Conservation (phyloP, 1,140 invertebrate genomes). For the Hyles vespertilio region DNA sequence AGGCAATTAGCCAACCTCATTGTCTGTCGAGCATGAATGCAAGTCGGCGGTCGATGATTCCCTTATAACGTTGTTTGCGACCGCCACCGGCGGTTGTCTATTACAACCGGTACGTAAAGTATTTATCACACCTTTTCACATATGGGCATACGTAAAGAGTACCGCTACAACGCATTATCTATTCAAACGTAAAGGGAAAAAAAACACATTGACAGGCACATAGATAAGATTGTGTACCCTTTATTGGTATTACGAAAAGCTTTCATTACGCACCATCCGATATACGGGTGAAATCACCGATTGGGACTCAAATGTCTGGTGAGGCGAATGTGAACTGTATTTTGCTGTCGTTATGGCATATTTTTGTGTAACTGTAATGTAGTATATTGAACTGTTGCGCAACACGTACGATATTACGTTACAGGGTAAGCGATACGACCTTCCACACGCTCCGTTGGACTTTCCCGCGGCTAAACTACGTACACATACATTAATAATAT, state of each 20-base stretch:
- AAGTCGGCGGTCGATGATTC: too few relatives aligned
- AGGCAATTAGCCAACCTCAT: too few relatives aligned
- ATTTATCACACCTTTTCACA: too few relatives aligned
- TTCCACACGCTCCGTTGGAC: constrained; percentile 53
- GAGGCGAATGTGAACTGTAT: constrained; percentile 26
- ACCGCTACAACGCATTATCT: constrained; percentile 11
- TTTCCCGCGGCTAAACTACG: constrained; percentile 49
- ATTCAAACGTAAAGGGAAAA: constrained; percentile 14
- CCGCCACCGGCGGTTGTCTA: too few relatives aligned
- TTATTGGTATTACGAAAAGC: constrained; percentile 44
- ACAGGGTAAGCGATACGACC: constrained; percentile 64
- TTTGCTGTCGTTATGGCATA: constrained; percentile 16
- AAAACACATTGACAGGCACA: constrained; percentile 22
- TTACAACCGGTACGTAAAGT: too few relatives aligned
- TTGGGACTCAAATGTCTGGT: neutral
- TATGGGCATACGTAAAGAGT: constrained; percentile 1
- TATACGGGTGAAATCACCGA: constrained; percentile 26
- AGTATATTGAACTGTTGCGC: constrained; percentile 45
- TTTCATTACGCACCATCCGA: constrained; percentile 40
- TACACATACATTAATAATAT: constrained; percentile 7
- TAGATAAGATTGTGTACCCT: constrained; percentile 31
- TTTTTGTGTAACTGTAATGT: constrained; percentile 1
- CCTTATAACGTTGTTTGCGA: too few relatives aligned
- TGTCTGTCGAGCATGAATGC: too few relatives aligned
- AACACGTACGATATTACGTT: constrained; percentile 57